Evolutionary conservation across 2,113 vertebrate genomes (phyloP), one percentile per base, ranked within the genome.

Genomic region (Mastomys natalensis): DNA sequence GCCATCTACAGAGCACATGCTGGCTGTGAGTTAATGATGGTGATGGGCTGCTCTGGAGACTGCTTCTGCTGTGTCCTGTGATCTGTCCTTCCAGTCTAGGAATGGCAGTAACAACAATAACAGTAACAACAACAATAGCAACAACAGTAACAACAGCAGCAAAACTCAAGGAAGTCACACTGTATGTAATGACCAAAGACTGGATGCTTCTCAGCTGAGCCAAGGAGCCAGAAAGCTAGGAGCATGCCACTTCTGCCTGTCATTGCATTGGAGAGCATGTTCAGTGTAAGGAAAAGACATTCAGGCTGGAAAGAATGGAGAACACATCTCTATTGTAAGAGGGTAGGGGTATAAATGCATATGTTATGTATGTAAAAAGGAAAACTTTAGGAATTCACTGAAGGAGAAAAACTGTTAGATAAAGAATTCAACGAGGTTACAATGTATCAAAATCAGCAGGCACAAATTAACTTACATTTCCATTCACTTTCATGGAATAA

Each of bases 181-280:
- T 37, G 24, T 4, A 40, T 48, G 31, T 21, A 9, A 13, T 55
- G 29, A 58, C 4, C 37, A 58, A 51, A 43, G 77, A 12, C 15
- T 40, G 48, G 31, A 37, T 22, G 21, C 11, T 37, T 11, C 26
- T 11, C 16, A 34, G 0, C n/a, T 45, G 8, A 13, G 62, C 37
- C 0, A 66, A 68, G n/a, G 40, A 24, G 0, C 12, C 17, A 26
- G 89, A 26, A 1, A 72, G 51, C 51, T 51, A 51, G 51, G 51
- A 51, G 51, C 2, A 11, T 0, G 5, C 4, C 22, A 3, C 12
- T 1, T 48, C 76, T 31, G 0, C 7, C 3, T 5, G 5, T 2
- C 0, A 16, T 11, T 70, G 9, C n/a, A 8, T 2, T 22, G 31
- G 43, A 24, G 17, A 68, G 22, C 34, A n/a, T n/a, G 31, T 0